Conservation (phyloP, 2,888 invertebrate species). For the Agriopis aurantiaria region DNA sequence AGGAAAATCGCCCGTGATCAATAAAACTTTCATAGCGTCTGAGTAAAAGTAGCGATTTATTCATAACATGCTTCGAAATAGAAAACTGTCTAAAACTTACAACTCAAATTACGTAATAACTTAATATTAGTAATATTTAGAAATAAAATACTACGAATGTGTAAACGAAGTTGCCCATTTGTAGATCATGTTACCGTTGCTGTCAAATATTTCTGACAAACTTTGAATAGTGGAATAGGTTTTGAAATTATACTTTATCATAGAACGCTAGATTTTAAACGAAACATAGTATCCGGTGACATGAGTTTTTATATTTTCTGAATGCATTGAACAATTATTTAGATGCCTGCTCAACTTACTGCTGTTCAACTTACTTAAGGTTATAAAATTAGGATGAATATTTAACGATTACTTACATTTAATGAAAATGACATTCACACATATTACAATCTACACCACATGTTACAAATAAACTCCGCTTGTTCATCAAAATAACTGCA, state of each 20-base stretch:
- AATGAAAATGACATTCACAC: background rate
- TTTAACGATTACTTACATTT: background rate
- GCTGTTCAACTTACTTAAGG: background rate
- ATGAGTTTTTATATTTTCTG: slow-evolving; percentile 19
- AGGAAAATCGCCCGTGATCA: slow-evolving; percentile 72
- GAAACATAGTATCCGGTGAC: slow-evolving; percentile 35
- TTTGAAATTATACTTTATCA: slow-evolving; percentile 46
- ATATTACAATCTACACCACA: slow-evolving; percentile 40
- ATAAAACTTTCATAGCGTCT: slow-evolving; percentile 70
- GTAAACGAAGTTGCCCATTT: slow-evolving; percentile 39
- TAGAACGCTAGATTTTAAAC: slow-evolving; percentile 33
- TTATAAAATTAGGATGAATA: background rate
- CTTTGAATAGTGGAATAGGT: slow-evolving; percentile 43
- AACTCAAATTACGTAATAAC: slow-evolving; percentile 39
- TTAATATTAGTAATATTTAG: slow-evolving; percentile 40
- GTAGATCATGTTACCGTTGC: slow-evolving; percentile 46
- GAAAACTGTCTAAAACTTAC: slow-evolving; percentile 31
- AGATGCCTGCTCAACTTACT: slow-evolving; percentile 23
- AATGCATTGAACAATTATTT: slow-evolving; percentile 19
- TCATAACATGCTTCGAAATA: slow-evolving; percentile 42
- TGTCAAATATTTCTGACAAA: slow-evolving; percentile 43
- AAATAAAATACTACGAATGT: slow-evolving; percentile 36
- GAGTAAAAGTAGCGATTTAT: slow-evolving; percentile 59
- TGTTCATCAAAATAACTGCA: slow-evolving; percentile 55
- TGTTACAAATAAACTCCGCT: slow-evolving; percentile 32